Base-by-base conservation (phyloP, 2,888 invertebrate species). In the Tetheella fluctuosa region DNA sequence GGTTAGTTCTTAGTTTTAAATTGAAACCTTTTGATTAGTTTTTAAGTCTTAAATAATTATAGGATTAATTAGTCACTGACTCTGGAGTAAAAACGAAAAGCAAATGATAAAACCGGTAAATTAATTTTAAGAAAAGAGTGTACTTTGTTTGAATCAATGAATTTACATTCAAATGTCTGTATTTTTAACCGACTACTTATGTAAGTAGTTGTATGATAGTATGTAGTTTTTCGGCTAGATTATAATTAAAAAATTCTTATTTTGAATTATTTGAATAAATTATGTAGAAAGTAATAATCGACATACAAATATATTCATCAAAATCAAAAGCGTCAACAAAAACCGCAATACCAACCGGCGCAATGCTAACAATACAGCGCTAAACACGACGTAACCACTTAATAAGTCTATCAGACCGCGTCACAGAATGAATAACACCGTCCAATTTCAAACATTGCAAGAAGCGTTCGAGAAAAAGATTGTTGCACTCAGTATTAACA, bases 401-500 rank as follows among this genome's bases (percentile, higher is more conserved):
- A 83, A 83, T 84, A 82, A 78, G 71, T 71, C 73, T 76, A 82
- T 79, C 77, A 71, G 72, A 79, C 72, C 73, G 73, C 74, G 72
- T 77, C 80, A 71, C 74, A 59, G 69, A 80, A 83, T 79, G 80
- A 74, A 83, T 85, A 84, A 85, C 81, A 74, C 74, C 80, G 64
- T 80, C 81, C 81, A 84, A 85, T 84, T 87, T 80, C 74, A 75
- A 76, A 77, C 79, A 77, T 72, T 77, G 73, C 79, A 82, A 83
- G 76, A 76, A 80, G 70, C 65, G 72, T 64, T 69, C 80, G 74
- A 83, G 84, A 83, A 86, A 85, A 86, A 87, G 84, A 87, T 85
- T 86, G 81, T 83, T 88, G 84, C 86, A 84, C 83, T 84, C 77
- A 74, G 71, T 78, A 80, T 85, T 84, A 88, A 86, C 88, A 87